phyloP scores from a whole-genome alignment of 2,797 vertebrate genomes.

The Harpagifer antarcticus region DNA sequence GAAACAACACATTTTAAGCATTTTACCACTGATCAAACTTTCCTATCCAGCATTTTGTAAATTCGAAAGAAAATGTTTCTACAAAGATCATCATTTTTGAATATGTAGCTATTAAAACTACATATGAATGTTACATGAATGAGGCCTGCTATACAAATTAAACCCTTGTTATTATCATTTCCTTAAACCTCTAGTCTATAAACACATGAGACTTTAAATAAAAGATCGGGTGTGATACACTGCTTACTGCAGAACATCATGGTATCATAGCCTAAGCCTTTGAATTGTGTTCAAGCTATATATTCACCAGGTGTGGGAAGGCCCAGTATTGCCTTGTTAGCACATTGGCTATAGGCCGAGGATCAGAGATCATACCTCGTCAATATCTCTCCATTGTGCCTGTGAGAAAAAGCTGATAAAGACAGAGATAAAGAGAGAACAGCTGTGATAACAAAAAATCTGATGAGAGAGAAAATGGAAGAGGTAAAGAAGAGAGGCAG shows the following conservation, averaged over 20 bases:
- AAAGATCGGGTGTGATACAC: not conserved
- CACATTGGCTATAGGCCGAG: slow-evolving; percentile 83
- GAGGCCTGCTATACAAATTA: not conserved
- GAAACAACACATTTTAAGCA: not conserved
- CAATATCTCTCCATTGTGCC: slow-evolving; percentile 80
- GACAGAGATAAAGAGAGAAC: slow-evolving; percentile 7
- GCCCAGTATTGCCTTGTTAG: slow-evolving; percentile 85
- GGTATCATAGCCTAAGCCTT: slow-evolving; percentile 37
- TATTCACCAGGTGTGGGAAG: slow-evolving; percentile 78
- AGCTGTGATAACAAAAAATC: slow-evolving; percentile 18
- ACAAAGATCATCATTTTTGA: not conserved
- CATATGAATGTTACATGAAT: not conserved
- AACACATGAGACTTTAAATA: not conserved
- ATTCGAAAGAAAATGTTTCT: not conserved
- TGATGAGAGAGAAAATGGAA: slow-evolving; percentile 3
- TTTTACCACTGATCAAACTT: slow-evolving; percentile 5
- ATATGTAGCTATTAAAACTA: not conserved
- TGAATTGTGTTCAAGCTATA: slow-evolving; percentile 49
- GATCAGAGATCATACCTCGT: slow-evolving; percentile 84
- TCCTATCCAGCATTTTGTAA: not conserved
- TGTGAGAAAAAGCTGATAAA: slow-evolving; percentile 63
- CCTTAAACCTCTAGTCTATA: not conserved
- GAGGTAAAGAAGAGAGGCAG: not conserved
- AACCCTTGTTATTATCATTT: not conserved
- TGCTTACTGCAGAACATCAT: slow-evolving; percentile 34